Percentiles rank a stretch among this genome's conserved stretches.
Conservation (phyloP, 2,888 invertebrate genomes). For the Epinotia bilunana region DNA sequence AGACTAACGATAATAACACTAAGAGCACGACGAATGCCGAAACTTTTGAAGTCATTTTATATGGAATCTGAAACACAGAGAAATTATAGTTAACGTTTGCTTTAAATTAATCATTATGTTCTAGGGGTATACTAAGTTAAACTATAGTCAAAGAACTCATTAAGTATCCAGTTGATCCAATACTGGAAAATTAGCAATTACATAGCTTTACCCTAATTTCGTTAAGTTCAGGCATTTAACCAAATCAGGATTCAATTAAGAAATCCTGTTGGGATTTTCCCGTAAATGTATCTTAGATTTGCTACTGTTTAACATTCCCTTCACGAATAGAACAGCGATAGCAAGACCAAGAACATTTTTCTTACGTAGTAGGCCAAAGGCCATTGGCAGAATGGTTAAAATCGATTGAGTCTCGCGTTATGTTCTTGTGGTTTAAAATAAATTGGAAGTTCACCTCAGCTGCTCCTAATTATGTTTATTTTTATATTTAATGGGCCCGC, state of each 20-base stretch:
- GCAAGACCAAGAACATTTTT: not conserved
- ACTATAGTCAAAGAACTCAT: not conserved
- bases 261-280: not conserved
- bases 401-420: too few relatives aligned
- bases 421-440: too few relatives aligned
- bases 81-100: not conserved
- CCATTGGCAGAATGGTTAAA: too few relatives aligned
- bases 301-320: not conserved
- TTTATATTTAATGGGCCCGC: too few relatives aligned
- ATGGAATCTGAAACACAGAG: conserved; percentile 53
- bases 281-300: not conserved
- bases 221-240: not conserved
- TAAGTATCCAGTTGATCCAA: not conserved
- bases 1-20: conserved; percentile 58
- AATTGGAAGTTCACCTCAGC: too few relatives aligned
- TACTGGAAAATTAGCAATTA: not conserved
- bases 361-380: not conserved
- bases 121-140: not conserved
- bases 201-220: not conserved
- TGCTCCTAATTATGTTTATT: too few relatives aligned
- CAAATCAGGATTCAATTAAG: not conserved
- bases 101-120: not conserved
- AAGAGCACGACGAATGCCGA: conserved; percentile 52
- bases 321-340: not conserved
- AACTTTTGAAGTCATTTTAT: conserved; percentile 53